A percentile compares a stretch with the other conserved stretches of the same genome.
Conservation (phyloP, 2,797 vertebrate genomes). For the Cossypha polioptera region DNA sequence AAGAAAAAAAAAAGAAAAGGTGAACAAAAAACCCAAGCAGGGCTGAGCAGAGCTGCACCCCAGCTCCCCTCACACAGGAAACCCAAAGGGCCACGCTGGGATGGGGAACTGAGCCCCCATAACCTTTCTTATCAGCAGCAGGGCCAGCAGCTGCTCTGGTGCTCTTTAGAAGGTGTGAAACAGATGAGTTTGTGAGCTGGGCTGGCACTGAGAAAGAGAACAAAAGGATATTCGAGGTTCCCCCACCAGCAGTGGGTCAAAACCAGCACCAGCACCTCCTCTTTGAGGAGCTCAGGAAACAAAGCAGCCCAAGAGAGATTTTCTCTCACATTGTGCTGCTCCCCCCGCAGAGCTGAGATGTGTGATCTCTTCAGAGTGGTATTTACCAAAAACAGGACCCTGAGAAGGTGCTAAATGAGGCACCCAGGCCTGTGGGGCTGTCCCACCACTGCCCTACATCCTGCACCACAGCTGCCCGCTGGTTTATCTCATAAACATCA, state of each 20-base stretch:
- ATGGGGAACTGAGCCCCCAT: not conserved
- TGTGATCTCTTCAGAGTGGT: not conserved
- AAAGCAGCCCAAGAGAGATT: not conserved
- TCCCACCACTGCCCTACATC: not conserved
- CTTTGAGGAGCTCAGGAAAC: not conserved
- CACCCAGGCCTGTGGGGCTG: fast-evolving
- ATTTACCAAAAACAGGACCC: not conserved
- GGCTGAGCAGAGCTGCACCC: not conserved
- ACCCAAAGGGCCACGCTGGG: not conserved
- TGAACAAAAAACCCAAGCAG: fast-evolving
- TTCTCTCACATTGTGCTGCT: not conserved
- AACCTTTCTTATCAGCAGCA: not conserved
- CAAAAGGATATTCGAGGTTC: not conserved
- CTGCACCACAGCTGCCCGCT: fast-evolving
- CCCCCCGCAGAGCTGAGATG: not conserved
- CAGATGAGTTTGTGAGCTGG: not conserved
- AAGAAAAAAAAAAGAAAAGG: too few species aligned
- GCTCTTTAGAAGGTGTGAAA: slow-evolving; percentile 42
- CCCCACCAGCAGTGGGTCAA: not conserved
- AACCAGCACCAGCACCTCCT: not conserved
- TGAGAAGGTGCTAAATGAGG: not conserved
- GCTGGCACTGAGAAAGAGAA: not conserved
- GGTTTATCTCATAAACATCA: fast-evolving
- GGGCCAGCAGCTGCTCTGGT: not conserved
- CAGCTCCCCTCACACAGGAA: slow-evolving; percentile 41